A percentile compares a stretch with the other conserved stretches of the same genome.
Conservation (phyloP, 2,888 invertebrate genomes). For the Eudemis profundana region DNA sequence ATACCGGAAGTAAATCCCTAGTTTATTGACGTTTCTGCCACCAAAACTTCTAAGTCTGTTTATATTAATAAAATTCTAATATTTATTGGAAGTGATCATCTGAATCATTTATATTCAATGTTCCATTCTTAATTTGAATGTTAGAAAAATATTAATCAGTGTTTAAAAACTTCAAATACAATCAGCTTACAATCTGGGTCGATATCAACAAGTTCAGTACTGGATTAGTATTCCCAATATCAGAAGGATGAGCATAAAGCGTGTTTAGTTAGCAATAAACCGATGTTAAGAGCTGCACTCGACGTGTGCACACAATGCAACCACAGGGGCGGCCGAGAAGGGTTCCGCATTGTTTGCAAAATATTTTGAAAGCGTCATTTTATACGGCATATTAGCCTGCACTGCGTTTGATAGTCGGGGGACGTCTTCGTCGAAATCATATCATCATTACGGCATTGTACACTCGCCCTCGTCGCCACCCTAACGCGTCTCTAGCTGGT, state of each 20-base stretch:
- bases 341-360: conserved; percentile 82
- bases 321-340: conserved; percentile 66
- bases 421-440: conserved; percentile 77
- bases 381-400: conserved; percentile 81
- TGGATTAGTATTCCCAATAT: conserved; percentile 22
- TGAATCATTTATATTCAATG: too few species aligned
- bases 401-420: conserved; percentile 80
- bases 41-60: too few species aligned
- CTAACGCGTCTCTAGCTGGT: conserved; percentile 48
- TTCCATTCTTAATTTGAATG: too few species aligned
- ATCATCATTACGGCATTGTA: conserved; percentile 79
- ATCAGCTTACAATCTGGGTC: not conserved
- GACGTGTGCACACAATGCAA: conserved; percentile 65
- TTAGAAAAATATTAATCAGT: too few species aligned
- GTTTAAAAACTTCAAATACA: too few species aligned
- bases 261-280: conserved; percentile 56
- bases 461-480: conserved; percentile 54
- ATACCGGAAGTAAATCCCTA: too few species aligned
- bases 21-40: too few species aligned
- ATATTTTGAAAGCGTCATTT: conserved; percentile 85
- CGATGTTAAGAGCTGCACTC: conserved; percentile 64
- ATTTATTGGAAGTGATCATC: too few species aligned
- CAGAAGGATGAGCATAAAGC: conserved; percentile 31
- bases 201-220: not conserved
- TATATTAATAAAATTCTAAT: too few species aligned